Evolutionary conservation across 2,113 vertebrate species (phyloP).

Genomic region (Ailuropoda melanoleuca): DNA sequence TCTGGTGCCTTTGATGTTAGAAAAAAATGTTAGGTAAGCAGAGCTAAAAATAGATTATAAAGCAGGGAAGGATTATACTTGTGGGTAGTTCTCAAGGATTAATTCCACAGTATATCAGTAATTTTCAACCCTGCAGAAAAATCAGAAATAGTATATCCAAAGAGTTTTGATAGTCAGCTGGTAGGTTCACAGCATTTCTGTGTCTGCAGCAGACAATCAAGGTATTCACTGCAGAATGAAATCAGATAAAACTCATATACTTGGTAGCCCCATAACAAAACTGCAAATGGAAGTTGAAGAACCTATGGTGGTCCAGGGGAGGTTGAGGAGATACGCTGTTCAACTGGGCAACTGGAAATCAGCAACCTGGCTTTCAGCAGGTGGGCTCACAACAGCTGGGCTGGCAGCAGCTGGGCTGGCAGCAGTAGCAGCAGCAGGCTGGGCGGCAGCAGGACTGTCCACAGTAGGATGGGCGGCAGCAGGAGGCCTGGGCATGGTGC

Average conservation of each 20-base stretch:
- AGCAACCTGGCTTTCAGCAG: conserved; percentile 33
- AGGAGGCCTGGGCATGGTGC: background rate
- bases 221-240: background rate
- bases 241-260: background rate
- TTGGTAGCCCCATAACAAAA: background rate
- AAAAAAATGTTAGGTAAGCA: background rate
- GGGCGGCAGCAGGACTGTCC: conserved; percentile 71
- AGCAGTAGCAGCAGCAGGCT: conserved; percentile 68
- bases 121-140: background rate
- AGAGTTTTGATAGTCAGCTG: background rate
- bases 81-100: background rate
- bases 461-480: background rate
- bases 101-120: background rate
- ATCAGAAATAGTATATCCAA: background rate
- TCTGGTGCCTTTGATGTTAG: background rate
- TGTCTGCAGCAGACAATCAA: background rate
- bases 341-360: background rate
- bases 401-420: conserved; percentile 40
- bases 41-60: background rate
- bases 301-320: background rate
- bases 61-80: background rate
- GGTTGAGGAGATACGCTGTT: background rate
- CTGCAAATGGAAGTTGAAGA: background rate
- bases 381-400: background rate
- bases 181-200: background rate